Evolutionary conservation across 2,797 vertebrate species (phyloP).

Genomic region (Pyrocephalus nanus): DNA sequence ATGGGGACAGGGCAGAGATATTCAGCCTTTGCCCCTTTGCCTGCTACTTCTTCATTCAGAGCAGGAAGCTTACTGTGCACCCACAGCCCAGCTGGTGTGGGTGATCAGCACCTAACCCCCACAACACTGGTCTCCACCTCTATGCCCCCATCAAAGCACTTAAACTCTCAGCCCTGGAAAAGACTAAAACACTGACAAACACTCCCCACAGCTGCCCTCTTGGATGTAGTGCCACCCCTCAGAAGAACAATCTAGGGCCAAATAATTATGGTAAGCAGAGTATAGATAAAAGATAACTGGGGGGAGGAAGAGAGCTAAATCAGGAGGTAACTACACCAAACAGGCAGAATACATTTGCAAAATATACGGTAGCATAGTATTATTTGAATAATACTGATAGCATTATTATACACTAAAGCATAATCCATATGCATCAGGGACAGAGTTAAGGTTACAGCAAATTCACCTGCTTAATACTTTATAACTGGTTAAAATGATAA

Average conservation of each 20-base stretch:
- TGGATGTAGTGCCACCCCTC: background rate
- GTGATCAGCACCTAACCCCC: background rate
- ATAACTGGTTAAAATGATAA: conserved; percentile 31
- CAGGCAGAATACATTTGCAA: background rate
- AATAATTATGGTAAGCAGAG: background rate
- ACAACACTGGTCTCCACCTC: rapidly evolving
- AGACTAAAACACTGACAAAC: background rate
- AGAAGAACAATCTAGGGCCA: background rate
- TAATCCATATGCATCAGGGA: background rate
- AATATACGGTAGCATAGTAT: background rate
- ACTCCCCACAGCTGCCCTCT: background rate
- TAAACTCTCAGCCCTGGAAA: background rate
- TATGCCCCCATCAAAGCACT: rapidly evolving
- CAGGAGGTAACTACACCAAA: background rate
- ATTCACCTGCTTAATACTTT: conserved; percentile 45
- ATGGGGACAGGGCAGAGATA: rapidly evolving
- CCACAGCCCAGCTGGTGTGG: rapidly evolving
- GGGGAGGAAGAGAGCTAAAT: background rate
- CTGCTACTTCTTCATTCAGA: background rate
- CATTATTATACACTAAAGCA: background rate
- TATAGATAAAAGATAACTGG: background rate
- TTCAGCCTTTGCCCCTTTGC: rapidly evolving
- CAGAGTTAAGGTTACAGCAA: conserved; percentile 14
- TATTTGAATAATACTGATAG: conserved; percentile 13
- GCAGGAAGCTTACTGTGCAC: background rate